A percentile compares a stretch with the other conserved stretches of the same genome.
phyloP scores from a whole-genome alignment of 2,797 vertebrate species.

The Toxotes lorentzi region DNA sequence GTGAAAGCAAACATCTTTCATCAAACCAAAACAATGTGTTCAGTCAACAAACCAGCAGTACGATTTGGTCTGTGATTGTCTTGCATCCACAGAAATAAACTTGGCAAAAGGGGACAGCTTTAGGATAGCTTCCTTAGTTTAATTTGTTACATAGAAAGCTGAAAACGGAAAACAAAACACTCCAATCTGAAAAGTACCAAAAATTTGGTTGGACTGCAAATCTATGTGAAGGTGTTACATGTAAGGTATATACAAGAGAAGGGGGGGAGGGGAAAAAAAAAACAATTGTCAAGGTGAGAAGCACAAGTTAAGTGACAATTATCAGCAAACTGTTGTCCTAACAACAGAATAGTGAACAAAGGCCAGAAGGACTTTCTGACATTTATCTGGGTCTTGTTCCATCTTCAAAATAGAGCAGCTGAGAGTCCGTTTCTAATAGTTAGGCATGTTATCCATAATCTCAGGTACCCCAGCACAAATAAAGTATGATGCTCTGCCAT shows the following conservation, averaged over 20 bases:
- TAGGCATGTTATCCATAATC: constrained; percentile 48
- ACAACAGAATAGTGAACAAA: constrained; percentile 55
- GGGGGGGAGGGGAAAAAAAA: background rate
- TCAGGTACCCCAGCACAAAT: constrained; percentile 68
- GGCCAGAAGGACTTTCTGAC: constrained; percentile 48
- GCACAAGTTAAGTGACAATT: constrained; percentile 64
- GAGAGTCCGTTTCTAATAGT: constrained; percentile 53
- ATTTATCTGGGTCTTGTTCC: constrained; percentile 53
- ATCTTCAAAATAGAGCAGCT: constrained; percentile 51
- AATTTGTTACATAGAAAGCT: constrained; percentile 70
- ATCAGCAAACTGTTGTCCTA: constrained; percentile 56
- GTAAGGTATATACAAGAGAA: constrained; percentile 64
- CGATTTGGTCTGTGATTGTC: constrained; percentile 85
- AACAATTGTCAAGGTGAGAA: constrained; percentile 48
- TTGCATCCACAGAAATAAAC: constrained; percentile 80
- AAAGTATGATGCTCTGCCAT: constrained; percentile 59
- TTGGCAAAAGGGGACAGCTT: constrained; percentile 64
- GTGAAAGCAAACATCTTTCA: constrained; percentile 68
- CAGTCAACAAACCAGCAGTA: constrained; percentile 81
- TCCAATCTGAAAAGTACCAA: constrained; percentile 48
- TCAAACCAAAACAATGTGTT: constrained; percentile 71
- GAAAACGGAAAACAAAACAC: constrained; percentile 46
- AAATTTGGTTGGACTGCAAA: constrained; percentile 56
- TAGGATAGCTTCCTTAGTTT: constrained; percentile 56
- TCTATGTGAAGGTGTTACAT: constrained; percentile 62